Percentiles rank a stretch among this genome's conserved stretches.
Conservation (phyloP, 2,113 vertebrate species). For the Hippocampus zosterae region DNA sequence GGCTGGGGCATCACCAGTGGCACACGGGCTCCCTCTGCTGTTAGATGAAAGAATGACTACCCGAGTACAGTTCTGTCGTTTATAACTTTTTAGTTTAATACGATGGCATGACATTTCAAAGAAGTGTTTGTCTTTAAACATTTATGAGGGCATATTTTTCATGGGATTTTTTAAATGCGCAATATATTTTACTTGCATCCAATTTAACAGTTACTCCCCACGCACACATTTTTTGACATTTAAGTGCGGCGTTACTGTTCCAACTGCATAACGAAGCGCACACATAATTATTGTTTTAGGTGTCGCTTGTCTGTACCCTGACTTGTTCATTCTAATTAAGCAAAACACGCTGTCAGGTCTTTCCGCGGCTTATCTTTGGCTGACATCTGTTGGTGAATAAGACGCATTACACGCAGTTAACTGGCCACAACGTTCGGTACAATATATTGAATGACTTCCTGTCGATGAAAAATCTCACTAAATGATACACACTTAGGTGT, state of each 20-base stretch:
- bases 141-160: not conserved
- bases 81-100: not conserved
- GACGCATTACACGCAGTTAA: not conserved
- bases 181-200: not conserved
- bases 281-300: not conserved
- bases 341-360: not conserved
- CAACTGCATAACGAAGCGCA: not conserved
- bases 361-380: not conserved
- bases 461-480: no score
- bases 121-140: not conserved
- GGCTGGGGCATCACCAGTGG: not conserved
- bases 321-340: no score
- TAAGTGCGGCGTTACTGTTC: not conserved
- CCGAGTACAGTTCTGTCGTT: not conserved
- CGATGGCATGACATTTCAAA: no score
- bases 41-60: not conserved
- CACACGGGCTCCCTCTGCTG: not conserved
- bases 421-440: not conserved
- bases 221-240: not conserved
- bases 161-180: not conserved
- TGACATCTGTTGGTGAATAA: slow-evolving; percentile 42
- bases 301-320: no score
- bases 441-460: not conserved
- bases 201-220: no score
- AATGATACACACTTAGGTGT: no score